phyloP scores from a whole-genome alignment of 2,888 invertebrate genomes.

The Habrosyne pyritoides region DNA sequence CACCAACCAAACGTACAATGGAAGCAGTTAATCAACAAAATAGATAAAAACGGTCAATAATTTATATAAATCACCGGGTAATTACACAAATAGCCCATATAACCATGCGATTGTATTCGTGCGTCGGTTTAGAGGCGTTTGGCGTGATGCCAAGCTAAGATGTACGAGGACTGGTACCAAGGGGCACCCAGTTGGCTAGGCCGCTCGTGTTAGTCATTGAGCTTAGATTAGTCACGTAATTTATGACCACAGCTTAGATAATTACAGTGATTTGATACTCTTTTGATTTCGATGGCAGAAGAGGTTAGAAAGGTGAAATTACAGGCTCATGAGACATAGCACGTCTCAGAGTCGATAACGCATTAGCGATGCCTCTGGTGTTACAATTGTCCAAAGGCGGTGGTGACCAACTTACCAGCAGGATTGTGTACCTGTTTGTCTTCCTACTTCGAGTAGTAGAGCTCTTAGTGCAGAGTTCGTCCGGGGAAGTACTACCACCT shows the following conservation, averaged over 20 bases:
- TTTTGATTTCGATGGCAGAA: background rate
- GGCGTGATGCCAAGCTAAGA: conserved; percentile 6
- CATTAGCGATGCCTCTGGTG: no score
- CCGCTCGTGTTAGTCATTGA: conserved; percentile 31
- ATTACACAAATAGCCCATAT: conserved; percentile 41
- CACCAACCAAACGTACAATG: background rate
- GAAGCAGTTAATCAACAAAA: background rate
- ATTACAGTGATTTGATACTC: background rate
- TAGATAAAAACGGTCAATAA: conserved; percentile 1
- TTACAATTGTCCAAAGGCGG: no score
- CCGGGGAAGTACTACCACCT: no score
- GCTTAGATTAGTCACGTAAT: conserved; percentile 7
- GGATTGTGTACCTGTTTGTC: no score
- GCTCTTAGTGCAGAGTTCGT: no score
- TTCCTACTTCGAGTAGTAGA: no score
- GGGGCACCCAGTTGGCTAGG: conserved; percentile 34
- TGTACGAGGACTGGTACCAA: background rate
- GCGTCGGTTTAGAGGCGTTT: conserved; percentile 1
- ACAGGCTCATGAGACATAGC: no score
- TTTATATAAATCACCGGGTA: conserved; percentile 32
- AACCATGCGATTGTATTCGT: conserved; percentile 20
- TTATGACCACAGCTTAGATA: conserved; percentile 1
- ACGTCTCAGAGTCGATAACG: no score
- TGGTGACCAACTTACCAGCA: no score
- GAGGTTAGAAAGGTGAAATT: no score